Evolutionary conservation across 2,113 vertebrate species (phyloP), one percentile per base, ranked within the genome.

Genomic region (Siniperca knerii): DNA sequence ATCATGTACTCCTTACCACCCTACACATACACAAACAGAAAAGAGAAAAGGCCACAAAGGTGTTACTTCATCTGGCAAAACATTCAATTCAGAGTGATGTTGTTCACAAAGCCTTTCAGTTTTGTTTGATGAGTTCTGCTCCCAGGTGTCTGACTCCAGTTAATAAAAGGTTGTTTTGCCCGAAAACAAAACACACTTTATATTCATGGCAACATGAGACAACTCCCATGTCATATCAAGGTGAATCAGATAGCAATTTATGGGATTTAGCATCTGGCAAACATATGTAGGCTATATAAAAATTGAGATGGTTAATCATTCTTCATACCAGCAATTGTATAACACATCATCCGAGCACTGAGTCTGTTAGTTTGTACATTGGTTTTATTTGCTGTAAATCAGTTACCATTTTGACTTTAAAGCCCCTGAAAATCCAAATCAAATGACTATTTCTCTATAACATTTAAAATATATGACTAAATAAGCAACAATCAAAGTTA

Each of bases 1-100:
- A 97, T 96, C 71, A 96, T 71, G 74, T 95, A 96, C 89, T 97
- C 96, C 81, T 97, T 97, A 9, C 96, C 96, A 13, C 96, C 96
- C 96, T 96, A 25, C 58, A 66, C 25, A 76, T n/a, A 71, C n/a
- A 78, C 44, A 58, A 58, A 85, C 23, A 83, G 7, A 78, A 65
- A 18, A 80, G 54, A 88, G 16, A 60, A 54, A 23, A 75, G 3
- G 15, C 2, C 44, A 72, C 35, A 80, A 46, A 81, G 18, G 3
- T 61, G 58, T 82, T 85, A 61, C 2, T 25, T 6, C 2, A 37
- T 68, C 68, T 65, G 52, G 6, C 78, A 23, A 90, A 75, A 74
- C 13, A n/a, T 65, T 33, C 62, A 6, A 62, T 60, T 55, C 18
- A 62, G 33, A 18, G 35, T 20, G 50, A 68, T 9, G 13, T 1